phyloP scores from a whole-genome alignment of 2,113 vertebrate genomes.

The Neolamprologus kungweensis region DNA sequence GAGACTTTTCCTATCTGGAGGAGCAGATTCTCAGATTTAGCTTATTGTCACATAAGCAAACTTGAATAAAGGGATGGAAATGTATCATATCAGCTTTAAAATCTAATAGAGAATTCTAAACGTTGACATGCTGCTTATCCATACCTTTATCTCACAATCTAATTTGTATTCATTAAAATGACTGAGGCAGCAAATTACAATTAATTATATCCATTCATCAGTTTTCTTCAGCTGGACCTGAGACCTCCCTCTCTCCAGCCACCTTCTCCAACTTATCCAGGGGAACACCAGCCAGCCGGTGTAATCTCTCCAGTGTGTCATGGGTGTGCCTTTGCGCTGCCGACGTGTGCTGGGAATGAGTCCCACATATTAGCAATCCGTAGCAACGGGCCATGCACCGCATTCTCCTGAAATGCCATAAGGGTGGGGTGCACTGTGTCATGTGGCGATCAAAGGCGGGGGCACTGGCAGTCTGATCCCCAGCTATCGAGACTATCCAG shows the following conservation, averaged over 20 bases:
- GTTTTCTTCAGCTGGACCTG: not conserved
- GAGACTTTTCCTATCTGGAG: not conserved
- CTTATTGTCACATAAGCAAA: not conserved
- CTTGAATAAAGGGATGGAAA: not conserved
- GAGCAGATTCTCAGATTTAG: not conserved
- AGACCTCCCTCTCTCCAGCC: not conserved
- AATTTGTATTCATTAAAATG: not conserved
- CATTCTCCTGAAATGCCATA: not conserved
- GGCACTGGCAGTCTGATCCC: not conserved
- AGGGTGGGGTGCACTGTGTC: not conserved
- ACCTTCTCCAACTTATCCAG: not conserved
- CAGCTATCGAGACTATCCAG: not conserved
- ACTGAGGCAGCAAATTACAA: not conserved
- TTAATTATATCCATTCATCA: not conserved
- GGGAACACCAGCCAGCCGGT: not conserved
- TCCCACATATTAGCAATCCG: not conserved
- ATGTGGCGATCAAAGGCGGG: rapidly evolving
- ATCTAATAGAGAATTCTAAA: not conserved
- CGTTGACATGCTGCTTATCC: not conserved
- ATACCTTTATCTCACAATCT: not conserved
- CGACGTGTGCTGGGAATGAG: not conserved
- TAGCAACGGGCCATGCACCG: not conserved
- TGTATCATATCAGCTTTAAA: not conserved
- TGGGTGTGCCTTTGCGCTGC: not conserved
- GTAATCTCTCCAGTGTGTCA: not conserved